phyloP scores from a whole-genome alignment of 2,797 vertebrate genomes.

The Glossophaga mutica region DNA sequence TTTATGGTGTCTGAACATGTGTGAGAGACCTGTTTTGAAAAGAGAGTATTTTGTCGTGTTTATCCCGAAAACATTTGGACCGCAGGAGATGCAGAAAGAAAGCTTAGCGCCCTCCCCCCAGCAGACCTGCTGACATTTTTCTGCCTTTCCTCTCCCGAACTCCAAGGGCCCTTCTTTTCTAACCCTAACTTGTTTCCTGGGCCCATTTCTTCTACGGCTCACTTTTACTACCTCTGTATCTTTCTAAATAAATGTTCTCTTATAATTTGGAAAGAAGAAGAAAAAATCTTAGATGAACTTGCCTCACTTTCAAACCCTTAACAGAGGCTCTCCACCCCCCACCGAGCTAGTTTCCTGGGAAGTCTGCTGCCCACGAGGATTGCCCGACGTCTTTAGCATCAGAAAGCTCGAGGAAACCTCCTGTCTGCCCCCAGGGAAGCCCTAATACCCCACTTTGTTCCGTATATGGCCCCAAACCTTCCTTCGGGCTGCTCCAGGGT shows the following conservation, averaged over 20 bases:
- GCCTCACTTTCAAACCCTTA: accelerated
- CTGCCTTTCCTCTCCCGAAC: background rate
- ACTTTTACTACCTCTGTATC: background rate
- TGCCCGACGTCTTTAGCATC: background rate
- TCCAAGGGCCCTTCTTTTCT: background rate
- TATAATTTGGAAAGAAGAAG: background rate
- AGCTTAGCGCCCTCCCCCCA: no score
- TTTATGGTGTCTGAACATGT: background rate
- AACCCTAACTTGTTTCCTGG: background rate
- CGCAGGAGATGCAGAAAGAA: background rate
- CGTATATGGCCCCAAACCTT: background rate
- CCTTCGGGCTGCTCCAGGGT: background rate
- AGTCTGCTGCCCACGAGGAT: accelerated
- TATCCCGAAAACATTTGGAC: background rate
- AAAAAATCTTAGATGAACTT: background rate
- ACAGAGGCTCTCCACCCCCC: background rate
- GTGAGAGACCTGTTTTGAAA: background rate
- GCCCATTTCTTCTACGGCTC: background rate
- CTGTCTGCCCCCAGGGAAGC: background rate
- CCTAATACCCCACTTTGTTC: background rate
- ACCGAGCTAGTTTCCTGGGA: background rate
- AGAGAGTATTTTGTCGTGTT: background rate
- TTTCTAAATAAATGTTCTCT: background rate
- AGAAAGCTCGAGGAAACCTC: background rate
- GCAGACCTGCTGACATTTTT: no score